phyloP scores from a whole-genome alignment of 2,797 vertebrate genomes.

The Cryptoblepharus egeriae region DNA sequence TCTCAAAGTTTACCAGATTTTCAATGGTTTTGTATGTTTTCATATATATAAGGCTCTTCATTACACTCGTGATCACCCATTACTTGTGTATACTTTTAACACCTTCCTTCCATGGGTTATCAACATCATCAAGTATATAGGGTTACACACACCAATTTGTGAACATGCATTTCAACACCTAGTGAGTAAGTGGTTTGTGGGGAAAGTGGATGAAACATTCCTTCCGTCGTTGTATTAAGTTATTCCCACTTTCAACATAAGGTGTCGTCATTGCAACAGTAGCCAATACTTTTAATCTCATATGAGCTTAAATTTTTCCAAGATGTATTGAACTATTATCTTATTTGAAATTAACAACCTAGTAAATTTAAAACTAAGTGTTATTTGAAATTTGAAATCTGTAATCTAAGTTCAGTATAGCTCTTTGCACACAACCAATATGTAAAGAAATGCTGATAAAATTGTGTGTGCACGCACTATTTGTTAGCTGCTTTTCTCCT shows the following conservation, averaged over 20 bases:
- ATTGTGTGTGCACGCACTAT: not conserved
- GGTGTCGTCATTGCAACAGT: not conserved
- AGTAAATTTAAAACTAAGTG: not conserved
- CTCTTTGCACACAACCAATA: not conserved
- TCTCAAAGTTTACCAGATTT: not conserved
- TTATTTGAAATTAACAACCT: constrained; percentile 22
- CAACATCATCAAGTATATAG: not conserved
- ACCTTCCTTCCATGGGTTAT: not conserved
- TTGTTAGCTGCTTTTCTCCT: not conserved
- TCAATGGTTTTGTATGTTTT: not conserved
- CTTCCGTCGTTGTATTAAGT: not conserved
- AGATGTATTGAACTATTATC: not conserved
- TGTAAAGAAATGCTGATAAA: not conserved
- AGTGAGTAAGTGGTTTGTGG: not conserved
- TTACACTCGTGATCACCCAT: no score
- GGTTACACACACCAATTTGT: no score
- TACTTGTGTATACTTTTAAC: not conserved
- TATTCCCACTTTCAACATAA: not conserved
- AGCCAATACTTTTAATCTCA: rapidly evolving
- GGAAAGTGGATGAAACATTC: not conserved
- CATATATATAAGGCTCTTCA: not conserved
- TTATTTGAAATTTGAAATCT: not conserved
- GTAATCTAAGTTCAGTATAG: not conserved
- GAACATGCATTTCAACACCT: not conserved
- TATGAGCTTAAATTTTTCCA: constrained; percentile 2